A percentile compares a stretch with the other conserved stretches of the same genome.
Evolutionary conservation across 2,888 invertebrate genomes (phyloP).

Genomic region (Hemaris fuciformis): DNA sequence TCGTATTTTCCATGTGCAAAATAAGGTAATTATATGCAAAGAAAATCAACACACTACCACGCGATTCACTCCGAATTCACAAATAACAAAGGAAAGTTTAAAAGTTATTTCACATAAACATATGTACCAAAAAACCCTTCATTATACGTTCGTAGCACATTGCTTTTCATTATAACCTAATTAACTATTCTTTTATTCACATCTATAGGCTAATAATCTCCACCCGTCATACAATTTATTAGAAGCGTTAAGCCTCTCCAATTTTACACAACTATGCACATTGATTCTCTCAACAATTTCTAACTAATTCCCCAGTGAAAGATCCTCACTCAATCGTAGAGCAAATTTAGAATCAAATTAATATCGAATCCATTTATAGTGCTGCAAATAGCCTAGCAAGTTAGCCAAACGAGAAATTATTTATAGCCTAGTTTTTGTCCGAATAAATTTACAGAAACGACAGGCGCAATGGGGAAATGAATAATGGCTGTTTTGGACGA

Average conservation of each 20-base stretch:
- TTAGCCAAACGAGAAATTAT: constrained; percentile 12
- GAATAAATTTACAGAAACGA: constrained; percentile 1
- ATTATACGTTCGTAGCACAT: too few relatives aligned
- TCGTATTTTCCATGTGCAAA: not conserved
- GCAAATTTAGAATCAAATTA: not conserved
- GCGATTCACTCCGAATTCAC: too few relatives aligned
- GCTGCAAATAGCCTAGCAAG: constrained; percentile 1
- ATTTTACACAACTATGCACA: too few relatives aligned
- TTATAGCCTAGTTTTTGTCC: constrained; percentile 3
- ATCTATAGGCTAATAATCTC: too few relatives aligned
- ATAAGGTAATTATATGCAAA: not conserved
- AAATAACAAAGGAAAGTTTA: too few relatives aligned
- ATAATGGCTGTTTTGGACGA: not conserved
- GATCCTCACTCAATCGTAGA: not conserved
- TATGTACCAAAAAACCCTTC: too few relatives aligned
- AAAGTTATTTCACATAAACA: too few relatives aligned
- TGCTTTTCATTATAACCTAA: too few relatives aligned
- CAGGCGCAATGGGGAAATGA: not conserved
- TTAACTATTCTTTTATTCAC: too few relatives aligned
- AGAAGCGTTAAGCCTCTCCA: too few relatives aligned
- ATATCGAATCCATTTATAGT: constrained; percentile 28
- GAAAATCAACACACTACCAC: too few relatives aligned
- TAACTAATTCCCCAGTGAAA: not conserved
- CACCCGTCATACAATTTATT: too few relatives aligned
- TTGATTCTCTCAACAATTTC: not conserved